A percentile compares a stretch with the other conserved stretches of the same genome.
These are phyloP conservation scores for Apogon talboti DNA, from an alignment of 2,797 vertebrate genomes.

Conservation along the genomic window DNA sequence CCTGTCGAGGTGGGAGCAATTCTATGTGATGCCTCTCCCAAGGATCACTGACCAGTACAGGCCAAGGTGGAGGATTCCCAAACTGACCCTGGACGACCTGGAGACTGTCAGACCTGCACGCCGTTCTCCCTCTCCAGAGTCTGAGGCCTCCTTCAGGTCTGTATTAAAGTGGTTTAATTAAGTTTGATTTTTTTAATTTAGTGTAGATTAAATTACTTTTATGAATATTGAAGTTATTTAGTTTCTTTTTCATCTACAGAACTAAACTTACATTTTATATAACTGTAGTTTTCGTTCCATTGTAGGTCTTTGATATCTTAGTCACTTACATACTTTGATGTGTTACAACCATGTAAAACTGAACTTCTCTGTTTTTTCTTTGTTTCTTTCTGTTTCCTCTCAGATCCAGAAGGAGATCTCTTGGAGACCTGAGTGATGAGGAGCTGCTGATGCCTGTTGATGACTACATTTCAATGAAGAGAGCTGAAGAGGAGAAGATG, in stretches of 20 bases:
- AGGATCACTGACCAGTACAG: slow-evolving; percentile 97
- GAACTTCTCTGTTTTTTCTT: too few species aligned
- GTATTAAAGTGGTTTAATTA: too few species aligned
- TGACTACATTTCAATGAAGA: slow-evolving; percentile 92
- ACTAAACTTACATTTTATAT: too few species aligned
- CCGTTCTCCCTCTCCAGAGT: slow-evolving; percentile 90
- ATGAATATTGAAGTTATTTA: too few species aligned
- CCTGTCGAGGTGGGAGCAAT: slow-evolving; percentile 98
- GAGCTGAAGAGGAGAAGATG: slow-evolving; percentile 90
- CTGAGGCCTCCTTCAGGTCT: slow-evolving; percentile 84
- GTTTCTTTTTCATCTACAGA: too few species aligned
- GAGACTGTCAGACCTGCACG: slow-evolving; percentile 96
- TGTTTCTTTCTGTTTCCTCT: too few species aligned
- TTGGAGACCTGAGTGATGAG: slow-evolving; percentile 95
- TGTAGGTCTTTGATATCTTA: too few species aligned
- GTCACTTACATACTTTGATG: too few species aligned
- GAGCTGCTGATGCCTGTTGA: slow-evolving; percentile 90
- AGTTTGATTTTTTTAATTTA: too few species aligned
- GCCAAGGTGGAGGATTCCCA: slow-evolving; percentile 96
- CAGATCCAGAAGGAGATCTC: slow-evolving; percentile 91
- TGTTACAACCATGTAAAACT: too few species aligned
- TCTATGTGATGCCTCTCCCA: slow-evolving; percentile 97
- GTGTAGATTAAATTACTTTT: too few species aligned
- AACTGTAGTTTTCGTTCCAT: too few species aligned
- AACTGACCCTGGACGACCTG: slow-evolving; percentile 93